Evolutionary conservation across 2,113 vertebrate species (phyloP).

Genomic region (Labeo catla): DNA sequence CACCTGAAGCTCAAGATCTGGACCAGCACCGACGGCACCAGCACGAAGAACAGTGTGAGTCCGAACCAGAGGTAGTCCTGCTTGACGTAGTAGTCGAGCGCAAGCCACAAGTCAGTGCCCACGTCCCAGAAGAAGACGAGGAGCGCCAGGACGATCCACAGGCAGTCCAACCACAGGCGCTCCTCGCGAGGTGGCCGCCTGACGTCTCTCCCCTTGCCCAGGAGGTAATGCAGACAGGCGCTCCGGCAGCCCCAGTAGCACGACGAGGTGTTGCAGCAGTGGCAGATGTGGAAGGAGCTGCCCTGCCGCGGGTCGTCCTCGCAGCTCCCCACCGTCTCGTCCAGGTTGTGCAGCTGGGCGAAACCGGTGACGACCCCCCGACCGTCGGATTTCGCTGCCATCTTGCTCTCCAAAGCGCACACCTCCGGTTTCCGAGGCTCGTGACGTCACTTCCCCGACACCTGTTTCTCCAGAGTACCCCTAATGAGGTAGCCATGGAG

Average conservation of each 20-base stretch:
- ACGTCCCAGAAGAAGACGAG: slow-evolving; percentile 96
- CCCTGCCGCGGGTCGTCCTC: slow-evolving; percentile 83
- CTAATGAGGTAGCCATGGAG: slow-evolving; percentile 79
- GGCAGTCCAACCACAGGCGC: slow-evolving; percentile 95
- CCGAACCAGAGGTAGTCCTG: slow-evolving; percentile 91
- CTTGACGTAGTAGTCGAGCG: slow-evolving; percentile 91
- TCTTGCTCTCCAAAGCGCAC: slow-evolving; percentile 86
- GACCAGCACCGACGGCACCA: slow-evolving; percentile 96
- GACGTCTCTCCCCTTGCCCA: slow-evolving; percentile 79
- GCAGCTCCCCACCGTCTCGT: slow-evolving; percentile 85
- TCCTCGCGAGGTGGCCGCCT: slow-evolving; percentile 77
- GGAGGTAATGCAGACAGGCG: slow-evolving; percentile 90
- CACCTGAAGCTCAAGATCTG: slow-evolving; percentile 99
- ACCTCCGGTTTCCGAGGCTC: slow-evolving; percentile 81
- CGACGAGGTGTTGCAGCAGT: slow-evolving; percentile 96
- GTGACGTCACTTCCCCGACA: slow-evolving; percentile 86
- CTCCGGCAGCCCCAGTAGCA: slow-evolving; percentile 97
- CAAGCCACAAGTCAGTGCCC: slow-evolving; percentile 96
- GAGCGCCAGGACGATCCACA: slow-evolving; percentile 95
- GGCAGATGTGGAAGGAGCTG: slow-evolving; percentile 95
- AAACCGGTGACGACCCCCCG: slow-evolving; percentile 91
- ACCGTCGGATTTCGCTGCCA: slow-evolving; percentile 96
- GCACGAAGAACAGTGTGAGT: slow-evolving; percentile 95
- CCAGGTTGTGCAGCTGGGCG: slow-evolving; percentile 97
- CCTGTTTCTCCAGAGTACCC: slow-evolving; percentile 77